Conservation (phyloP, 2,888 invertebrate species). For the Exocentrus adspersus region DNA sequence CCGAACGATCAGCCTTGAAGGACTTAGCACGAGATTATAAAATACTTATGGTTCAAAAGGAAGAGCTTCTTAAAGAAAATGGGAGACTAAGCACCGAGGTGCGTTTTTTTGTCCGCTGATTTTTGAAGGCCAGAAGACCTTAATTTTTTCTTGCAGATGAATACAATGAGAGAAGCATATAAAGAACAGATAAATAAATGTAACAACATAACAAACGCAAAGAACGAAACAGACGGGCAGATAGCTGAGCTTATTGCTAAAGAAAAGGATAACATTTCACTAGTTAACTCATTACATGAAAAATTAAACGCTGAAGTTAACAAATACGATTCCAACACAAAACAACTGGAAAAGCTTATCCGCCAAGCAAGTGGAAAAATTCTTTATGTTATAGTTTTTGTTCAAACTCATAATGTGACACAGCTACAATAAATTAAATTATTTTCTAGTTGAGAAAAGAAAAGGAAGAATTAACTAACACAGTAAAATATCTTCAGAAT, state of each 20-base stretch:
- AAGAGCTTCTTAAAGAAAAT: constrained; percentile 47
- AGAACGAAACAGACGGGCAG: constrained; percentile 26
- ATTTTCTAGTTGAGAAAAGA: constrained; percentile 48
- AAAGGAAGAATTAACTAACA: constrained; percentile 47
- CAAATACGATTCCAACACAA: constrained; percentile 43
- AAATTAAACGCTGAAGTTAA: constrained; percentile 33
- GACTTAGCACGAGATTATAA: constrained; percentile 53
- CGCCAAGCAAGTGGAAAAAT: constrained; percentile 34
- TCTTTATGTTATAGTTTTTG: too few species aligned
- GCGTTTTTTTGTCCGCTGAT: constrained; percentile 3
- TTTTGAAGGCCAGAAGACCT: too few species aligned
- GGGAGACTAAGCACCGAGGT: constrained; percentile 48
- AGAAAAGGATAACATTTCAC: constrained; percentile 31
- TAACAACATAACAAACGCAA: constrained; percentile 9
- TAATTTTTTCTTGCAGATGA: not conserved
- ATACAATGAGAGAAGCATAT: constrained; percentile 9
- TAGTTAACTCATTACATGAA: constrained; percentile 35
- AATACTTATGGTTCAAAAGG: constrained; percentile 48
- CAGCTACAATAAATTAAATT: too few species aligned
- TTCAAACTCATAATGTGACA: too few species aligned
- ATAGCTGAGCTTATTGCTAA: constrained; percentile 34
- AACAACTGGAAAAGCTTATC: constrained; percentile 45
- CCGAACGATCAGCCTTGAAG: constrained; percentile 52
- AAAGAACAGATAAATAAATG: constrained; percentile 30
- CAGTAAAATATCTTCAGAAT: constrained; percentile 54